Base-by-base conservation (phyloP, 2,797 vertebrate species). In the Oreochromis grahami region DNA sequence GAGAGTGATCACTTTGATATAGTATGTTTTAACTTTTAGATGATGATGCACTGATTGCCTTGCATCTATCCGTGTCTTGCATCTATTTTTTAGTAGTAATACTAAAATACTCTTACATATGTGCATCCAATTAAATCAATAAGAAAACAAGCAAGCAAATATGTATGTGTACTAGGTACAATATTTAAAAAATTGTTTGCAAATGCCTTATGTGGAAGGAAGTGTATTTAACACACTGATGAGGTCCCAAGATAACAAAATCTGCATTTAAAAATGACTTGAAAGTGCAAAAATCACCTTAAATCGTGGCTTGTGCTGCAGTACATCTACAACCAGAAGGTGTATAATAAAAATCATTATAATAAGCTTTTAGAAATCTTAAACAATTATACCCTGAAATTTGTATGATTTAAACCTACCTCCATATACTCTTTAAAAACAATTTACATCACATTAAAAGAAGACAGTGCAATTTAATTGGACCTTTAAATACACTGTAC, bases 211-310 rank as follows among this genome's bases (percentile, higher is more conserved):
- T 7, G 7, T 45, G 1, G 24, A 72, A 72, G 41, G 24, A 48
- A 29, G 24, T 45, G 14, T 29, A 45, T 48, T 48, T 17, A 19
- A 48, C 24, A 48, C 24, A 12, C 6, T 5, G 24, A 19, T 48
- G 5, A 19, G 45, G 24, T 48, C 24, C 3, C 0, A 29, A 3
- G 41, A 45, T 12, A 72, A 48, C 24, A 72, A 11, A 48, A 17
- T 7, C 9, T 72, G 21, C 9, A 45, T 45, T 72, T 72, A 48
- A 1, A 74, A 32, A 72, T 29, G 24, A 3, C 43, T 5, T 11
- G 17, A 50, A 6, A 74, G 17, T 74, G 26, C 41, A 32, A 74
- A 50, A 6, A 74, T 50, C 43, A n/a, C 10, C 2, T 32, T 48
- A 72, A 72, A 72, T 5, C 32, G 17, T 6, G 43, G 68, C 43